Conservation (phyloP, 2,797 vertebrate genomes). For the Artibeus lituratus region DNA sequence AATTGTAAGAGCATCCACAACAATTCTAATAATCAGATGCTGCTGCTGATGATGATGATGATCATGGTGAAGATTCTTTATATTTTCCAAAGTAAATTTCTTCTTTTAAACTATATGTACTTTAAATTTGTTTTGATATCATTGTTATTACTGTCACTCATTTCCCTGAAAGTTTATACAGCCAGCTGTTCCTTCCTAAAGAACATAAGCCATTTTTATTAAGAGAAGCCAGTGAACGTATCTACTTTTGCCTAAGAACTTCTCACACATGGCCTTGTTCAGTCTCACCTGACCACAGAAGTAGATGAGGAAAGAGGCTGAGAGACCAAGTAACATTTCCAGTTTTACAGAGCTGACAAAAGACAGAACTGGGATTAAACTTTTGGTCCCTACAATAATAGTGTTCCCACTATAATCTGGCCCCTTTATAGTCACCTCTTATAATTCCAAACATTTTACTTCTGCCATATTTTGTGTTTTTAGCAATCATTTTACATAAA, state of each 20-base stretch:
- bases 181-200: background rate
- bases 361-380: background rate
- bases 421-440: background rate
- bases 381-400: background rate
- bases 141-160: background rate
- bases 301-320: background rate
- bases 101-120: background rate
- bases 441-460: background rate
- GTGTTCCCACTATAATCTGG: background rate
- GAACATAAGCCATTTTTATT: background rate
- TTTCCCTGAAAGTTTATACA: background rate
- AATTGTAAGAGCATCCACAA: slow-evolving; percentile 3
- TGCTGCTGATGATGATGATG: background rate
- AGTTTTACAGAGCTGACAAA: background rate
- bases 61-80: background rate
- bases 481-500: background rate
- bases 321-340: background rate
- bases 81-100: background rate
- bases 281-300: background rate
- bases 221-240: background rate
- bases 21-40: background rate
- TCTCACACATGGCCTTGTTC: rapidly evolving
- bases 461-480: background rate
- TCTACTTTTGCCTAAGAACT: background rate
- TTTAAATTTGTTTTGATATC: background rate